Evolutionary conservation across 2,797 vertebrate species (phyloP).

Genomic region (Cynopterus sphinx): DNA sequence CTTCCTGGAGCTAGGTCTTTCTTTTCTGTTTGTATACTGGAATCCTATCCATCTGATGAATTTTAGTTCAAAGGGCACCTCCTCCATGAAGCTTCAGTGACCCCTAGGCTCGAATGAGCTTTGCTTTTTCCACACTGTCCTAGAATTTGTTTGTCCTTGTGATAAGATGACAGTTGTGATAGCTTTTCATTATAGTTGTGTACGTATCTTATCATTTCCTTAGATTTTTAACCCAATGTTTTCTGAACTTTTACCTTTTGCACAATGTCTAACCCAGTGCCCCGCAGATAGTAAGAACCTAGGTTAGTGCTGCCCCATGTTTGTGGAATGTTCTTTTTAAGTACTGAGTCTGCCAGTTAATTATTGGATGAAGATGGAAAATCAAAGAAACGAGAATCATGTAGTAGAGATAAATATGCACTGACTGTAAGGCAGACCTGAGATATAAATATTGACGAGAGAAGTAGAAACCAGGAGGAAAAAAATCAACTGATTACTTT

Average conservation of each 20-base stretch:
- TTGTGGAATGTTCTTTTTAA: slow-evolving; percentile 13
- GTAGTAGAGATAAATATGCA: neutral
- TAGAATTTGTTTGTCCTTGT: neutral
- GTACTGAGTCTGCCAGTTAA: neutral
- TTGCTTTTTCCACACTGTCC: neutral
- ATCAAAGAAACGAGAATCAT: neutral
- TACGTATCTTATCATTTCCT: neutral
- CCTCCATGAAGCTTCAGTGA: neutral
- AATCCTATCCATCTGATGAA: neutral
- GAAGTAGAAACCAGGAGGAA: neutral
- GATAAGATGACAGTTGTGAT: neutral
- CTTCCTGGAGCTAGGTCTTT: neutral
- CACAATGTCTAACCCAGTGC: neutral
- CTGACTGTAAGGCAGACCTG: neutral
- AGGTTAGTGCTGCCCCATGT: neutral
- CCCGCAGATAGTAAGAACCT: neutral
- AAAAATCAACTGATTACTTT: neutral
- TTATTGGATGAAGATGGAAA: neutral
- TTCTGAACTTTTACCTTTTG: slow-evolving; percentile 18
- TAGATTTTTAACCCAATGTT: neutral
- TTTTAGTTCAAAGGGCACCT: neutral
- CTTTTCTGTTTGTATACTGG: neutral
- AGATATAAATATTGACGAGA: neutral
- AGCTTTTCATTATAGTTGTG: neutral
- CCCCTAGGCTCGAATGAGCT: neutral